A percentile compares a stretch with the other conserved stretches of the same genome.
These are phyloP conservation scores for Ridgeia piscesae DNA, from an alignment of 1,140 invertebrate genomes.

Conservation along the genomic window DNA sequence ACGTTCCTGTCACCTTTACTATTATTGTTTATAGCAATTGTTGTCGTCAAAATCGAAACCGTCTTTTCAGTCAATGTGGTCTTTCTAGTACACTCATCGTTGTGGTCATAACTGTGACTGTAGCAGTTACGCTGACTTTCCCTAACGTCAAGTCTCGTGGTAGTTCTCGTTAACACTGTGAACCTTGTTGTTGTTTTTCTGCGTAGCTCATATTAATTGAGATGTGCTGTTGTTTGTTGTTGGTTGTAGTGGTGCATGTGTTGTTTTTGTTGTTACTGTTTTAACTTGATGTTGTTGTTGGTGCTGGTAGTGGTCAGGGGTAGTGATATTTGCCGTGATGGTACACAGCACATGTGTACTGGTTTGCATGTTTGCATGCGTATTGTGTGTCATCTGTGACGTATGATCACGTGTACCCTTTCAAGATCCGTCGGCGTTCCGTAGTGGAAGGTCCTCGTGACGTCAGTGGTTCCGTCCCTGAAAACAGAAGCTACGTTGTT, in stretches of 20 bases:
- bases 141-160: neutral
- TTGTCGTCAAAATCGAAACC: neutral
- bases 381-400: neutral
- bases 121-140: neutral
- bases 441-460: constrained; percentile 90
- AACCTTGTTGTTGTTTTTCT: neutral
- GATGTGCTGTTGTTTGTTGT: neutral
- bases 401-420: constrained; percentile 45
- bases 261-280: too few species aligned
- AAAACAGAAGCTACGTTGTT: constrained; percentile 28
- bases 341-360: neutral
- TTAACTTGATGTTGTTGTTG: too few species aligned
- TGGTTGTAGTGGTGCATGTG: too few species aligned
- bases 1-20: neutral
- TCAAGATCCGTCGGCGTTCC: constrained; percentile 75
- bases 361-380: neutral
- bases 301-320: too few species aligned
- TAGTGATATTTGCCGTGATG: neutral
- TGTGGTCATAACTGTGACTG: neutral
- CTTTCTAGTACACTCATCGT: neutral
- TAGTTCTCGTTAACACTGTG: neutral
- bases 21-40: neutral
- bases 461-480: constrained; percentile 92
- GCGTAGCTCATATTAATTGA: neutral
- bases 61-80: neutral